These are phyloP conservation scores for Sarcoramphus papa DNA, from an alignment of 2,797 vertebrate species.

Conservation along the genomic window DNA sequence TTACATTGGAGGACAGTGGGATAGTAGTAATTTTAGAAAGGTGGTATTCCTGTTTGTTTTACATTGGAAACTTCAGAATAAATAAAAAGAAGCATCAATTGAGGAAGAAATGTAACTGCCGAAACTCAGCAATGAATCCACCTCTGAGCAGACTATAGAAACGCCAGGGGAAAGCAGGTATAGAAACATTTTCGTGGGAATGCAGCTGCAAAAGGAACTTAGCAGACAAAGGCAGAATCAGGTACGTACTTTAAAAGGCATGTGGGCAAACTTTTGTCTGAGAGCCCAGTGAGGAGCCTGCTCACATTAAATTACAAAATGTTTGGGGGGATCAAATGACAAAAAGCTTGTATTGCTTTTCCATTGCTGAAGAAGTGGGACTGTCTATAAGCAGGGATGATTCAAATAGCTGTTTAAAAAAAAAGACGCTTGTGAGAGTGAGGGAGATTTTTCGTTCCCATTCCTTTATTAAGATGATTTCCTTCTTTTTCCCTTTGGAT, in stretches of 20 bases:
- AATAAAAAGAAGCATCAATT: constrained; percentile 64
- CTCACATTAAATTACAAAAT: neutral
- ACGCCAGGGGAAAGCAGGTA: neutral
- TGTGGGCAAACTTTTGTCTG: neutral
- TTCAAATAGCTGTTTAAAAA: neutral
- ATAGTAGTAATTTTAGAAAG: constrained; percentile 73
- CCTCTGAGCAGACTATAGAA: constrained; percentile 41
- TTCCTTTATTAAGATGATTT: neutral
- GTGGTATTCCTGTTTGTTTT: constrained; percentile 72
- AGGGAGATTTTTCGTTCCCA: neutral
- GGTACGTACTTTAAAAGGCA: constrained; percentile 36
- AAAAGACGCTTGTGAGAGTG: neutral
- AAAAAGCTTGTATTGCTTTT: constrained; percentile 35
- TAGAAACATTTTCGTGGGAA: constrained; percentile 21
- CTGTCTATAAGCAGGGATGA: neutral
- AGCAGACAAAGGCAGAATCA: constrained; percentile 9
- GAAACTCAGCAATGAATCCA: constrained; percentile 58
- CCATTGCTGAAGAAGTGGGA: neutral
- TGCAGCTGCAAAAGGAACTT: constrained; percentile 19
- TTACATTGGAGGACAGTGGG: constrained; percentile 65
- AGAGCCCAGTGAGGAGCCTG: neutral
- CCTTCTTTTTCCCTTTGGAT: neutral
- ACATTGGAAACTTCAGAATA: constrained; percentile 72
- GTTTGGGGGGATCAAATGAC: constrained; percentile 22
- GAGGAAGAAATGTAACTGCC: constrained; percentile 43